Conservation (phyloP, 2,888 invertebrate species). For the Macrophya alboannulata region DNA sequence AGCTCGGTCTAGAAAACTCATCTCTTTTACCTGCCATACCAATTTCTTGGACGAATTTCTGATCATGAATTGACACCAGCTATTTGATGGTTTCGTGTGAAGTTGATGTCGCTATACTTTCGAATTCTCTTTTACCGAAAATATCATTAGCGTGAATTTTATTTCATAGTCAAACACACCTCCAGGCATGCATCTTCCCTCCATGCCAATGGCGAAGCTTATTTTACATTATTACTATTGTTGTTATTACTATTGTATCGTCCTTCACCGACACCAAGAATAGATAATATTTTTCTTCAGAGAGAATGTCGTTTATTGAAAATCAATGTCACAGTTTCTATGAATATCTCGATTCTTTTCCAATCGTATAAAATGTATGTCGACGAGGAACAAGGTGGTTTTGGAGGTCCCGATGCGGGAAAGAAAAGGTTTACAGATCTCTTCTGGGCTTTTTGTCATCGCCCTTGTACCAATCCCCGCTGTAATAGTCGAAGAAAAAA, state of each 20-base stretch:
- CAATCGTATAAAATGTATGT: conserved; percentile 43
- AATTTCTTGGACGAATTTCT: not conserved
- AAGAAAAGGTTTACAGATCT: conserved; percentile 68
- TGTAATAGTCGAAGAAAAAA: conserved; percentile 66
- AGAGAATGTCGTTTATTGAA: not conserved
- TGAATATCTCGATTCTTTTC: conserved; percentile 38
- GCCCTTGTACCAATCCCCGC: conserved; percentile 96
- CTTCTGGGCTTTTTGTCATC: conserved; percentile 82
- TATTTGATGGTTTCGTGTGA: not conserved
- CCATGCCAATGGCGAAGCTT: not conserved
- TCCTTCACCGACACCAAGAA: not conserved
- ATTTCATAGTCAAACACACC: conserved; percentile 12
- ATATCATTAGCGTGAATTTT: not conserved
- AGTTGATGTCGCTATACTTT: conserved; percentile 17
- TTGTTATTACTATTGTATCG: not conserved
- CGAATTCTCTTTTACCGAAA: not conserved
- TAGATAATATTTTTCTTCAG: not conserved
- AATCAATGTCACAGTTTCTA: not conserved
- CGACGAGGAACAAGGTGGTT: conserved; percentile 60
- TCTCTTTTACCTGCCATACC: not conserved
- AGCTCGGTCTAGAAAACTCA: not conserved
- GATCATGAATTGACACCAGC: not conserved
- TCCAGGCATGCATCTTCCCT: not conserved
- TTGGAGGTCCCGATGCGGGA: conserved; percentile 78
- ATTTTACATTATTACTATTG: not conserved